Conservation (phyloP, 2,113 vertebrate genomes). For the Naja naja region DNA sequence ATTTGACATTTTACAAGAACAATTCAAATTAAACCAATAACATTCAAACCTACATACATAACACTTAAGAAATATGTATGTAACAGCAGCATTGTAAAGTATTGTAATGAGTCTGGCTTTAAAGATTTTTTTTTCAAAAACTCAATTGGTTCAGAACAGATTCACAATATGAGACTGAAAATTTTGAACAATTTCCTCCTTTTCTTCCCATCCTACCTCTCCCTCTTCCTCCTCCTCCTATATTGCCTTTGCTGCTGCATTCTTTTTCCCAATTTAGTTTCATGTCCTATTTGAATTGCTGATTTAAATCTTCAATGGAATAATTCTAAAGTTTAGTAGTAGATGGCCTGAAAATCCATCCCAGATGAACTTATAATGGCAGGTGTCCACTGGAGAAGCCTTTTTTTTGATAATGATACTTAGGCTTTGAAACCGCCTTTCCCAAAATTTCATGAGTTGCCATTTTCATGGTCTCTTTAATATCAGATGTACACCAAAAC, state of each 20-base stretch:
- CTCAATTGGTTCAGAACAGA: neutral
- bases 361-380: neutral
- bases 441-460: neutral
- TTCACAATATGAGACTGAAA: too few species aligned
- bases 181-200: neutral
- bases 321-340: neutral
- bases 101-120: neutral
- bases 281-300: neutral
- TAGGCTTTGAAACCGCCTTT: neutral
- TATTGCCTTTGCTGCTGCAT: neutral
- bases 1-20: too few species aligned
- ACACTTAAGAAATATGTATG: constrained; percentile 48
- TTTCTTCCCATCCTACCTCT: neutral
- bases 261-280: neutral
- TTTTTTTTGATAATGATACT: neutral
- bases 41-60: too few species aligned
- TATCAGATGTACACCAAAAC: neutral
- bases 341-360: neutral
- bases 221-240: neutral
- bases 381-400: neutral
- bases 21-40: too few species aligned
- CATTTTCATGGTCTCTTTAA: neutral
- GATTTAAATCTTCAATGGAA: neutral
- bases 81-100: neutral
- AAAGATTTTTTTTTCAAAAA: neutral